Evolutionary conservation across 2,888 invertebrate species (phyloP).

Genomic region (Andrena haemorrhoa): DNA sequence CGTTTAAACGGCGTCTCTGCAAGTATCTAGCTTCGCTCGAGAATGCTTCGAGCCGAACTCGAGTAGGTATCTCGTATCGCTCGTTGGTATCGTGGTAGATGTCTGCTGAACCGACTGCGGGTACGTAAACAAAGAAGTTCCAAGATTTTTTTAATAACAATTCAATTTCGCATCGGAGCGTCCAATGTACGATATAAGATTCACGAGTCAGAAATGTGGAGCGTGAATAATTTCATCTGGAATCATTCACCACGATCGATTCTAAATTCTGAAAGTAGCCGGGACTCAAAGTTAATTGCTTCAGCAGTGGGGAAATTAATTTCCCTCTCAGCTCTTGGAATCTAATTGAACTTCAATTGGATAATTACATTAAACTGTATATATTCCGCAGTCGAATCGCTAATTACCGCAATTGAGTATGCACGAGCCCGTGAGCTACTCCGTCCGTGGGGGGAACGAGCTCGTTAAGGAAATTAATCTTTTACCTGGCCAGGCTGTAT

Average conservation of each 20-base stretch:
- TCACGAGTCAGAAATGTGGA: constrained; percentile 11
- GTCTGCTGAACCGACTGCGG: constrained; percentile 45
- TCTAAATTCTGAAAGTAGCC: constrained; percentile 19
- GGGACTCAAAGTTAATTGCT: constrained; percentile 20
- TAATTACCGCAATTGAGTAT: constrained; percentile 49
- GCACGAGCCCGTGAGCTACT: constrained; percentile 21
- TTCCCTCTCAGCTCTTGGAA: neutral
- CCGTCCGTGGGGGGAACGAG: constrained; percentile 17
- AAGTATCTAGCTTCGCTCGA: neutral
- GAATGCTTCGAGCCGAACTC: neutral
- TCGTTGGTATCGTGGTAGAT: constrained; percentile 31
- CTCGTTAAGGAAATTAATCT: constrained; percentile 59
- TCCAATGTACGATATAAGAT: neutral
- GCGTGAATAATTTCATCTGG: neutral
- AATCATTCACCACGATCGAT: neutral
- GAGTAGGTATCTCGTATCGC: constrained; percentile 19
- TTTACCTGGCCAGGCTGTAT: constrained; percentile 86
- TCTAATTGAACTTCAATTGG: constrained; percentile 34
- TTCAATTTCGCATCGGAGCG: neutral
- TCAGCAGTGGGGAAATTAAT: neutral
- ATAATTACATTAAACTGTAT: constrained; percentile 25
- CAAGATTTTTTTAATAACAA: neutral
- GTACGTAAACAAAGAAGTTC: neutral
- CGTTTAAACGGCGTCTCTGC: neutral
- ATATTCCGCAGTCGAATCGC: constrained; percentile 4